phyloP scores from a whole-genome alignment of 2,113 vertebrate species.

The Rhadina sibilatrix region DNA sequence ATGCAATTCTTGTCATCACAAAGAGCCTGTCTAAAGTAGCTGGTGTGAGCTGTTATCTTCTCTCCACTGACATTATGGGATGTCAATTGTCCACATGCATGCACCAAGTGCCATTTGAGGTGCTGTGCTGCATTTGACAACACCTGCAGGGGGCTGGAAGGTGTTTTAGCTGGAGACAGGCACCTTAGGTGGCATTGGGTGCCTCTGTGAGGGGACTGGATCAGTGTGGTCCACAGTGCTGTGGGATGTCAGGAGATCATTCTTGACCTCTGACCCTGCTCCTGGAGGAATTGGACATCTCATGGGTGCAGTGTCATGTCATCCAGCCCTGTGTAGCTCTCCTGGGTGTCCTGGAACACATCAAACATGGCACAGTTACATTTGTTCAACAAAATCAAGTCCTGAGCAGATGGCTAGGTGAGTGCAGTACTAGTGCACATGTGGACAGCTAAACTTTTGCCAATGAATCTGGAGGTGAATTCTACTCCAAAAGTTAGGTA shows the following conservation, averaged over 20 bases:
- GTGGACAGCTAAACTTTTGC: background rate
- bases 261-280: background rate
- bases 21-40: background rate
- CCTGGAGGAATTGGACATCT: background rate
- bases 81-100: rapidly evolving
- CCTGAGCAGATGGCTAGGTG: background rate
- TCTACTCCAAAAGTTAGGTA: background rate
- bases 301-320: background rate
- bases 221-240: background rate
- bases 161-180: background rate
- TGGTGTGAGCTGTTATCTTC: background rate
- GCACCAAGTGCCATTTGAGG: background rate
- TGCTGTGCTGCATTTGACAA: background rate
- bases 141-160: background rate
- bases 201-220: background rate
- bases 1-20: background rate
- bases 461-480: background rate
- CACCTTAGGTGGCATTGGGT: background rate
- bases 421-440: background rate
- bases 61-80: background rate
- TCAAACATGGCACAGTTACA: background rate
- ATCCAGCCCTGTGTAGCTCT: background rate
- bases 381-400: background rate
- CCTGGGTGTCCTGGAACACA: background rate
- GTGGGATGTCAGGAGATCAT: background rate